Conservation (phyloP, 2,113 vertebrate species). For the Ia io region DNA sequence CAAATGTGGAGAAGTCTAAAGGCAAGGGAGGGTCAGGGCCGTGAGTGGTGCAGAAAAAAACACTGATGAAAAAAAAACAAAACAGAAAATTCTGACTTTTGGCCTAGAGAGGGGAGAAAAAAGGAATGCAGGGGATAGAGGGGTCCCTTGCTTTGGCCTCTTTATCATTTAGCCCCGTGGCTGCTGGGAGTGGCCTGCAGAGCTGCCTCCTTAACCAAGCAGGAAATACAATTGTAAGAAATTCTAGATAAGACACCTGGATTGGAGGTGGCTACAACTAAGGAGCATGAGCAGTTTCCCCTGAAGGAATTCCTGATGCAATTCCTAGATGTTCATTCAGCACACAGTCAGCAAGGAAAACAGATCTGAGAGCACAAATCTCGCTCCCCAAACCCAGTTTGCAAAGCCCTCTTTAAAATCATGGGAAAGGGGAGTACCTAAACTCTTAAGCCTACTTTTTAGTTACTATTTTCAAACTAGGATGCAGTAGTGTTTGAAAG, state of each 20-base stretch:
- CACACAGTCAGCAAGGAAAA: not conserved
- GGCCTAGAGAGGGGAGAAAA: too few species aligned
- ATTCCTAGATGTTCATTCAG: not conserved
- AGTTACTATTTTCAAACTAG: not conserved
- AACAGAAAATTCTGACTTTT: not conserved
- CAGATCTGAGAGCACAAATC: not conserved
- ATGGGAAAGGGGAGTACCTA: not conserved
- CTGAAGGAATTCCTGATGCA: not conserved
- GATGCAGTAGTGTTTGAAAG: not conserved
- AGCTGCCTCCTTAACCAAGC: too few species aligned
- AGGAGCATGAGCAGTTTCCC: not conserved
- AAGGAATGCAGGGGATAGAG: accelerated
- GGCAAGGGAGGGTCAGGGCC: not conserved
- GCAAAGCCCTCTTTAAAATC: not conserved
- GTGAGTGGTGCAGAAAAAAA: not conserved
- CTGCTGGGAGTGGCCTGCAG: not conserved
- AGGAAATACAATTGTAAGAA: not conserved
- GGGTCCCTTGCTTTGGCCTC: not conserved
- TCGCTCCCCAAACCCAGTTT: not conserved
- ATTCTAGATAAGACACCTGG: accelerated
- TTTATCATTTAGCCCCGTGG: too few species aligned
- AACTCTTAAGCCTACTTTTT: not conserved
- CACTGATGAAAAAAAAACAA: not conserved
- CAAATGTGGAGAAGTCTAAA: not conserved
- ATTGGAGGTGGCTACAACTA: accelerated